phyloP scores from a whole-genome alignment of 2,888 invertebrate species.

The Eumerus sabulonum region DNA sequence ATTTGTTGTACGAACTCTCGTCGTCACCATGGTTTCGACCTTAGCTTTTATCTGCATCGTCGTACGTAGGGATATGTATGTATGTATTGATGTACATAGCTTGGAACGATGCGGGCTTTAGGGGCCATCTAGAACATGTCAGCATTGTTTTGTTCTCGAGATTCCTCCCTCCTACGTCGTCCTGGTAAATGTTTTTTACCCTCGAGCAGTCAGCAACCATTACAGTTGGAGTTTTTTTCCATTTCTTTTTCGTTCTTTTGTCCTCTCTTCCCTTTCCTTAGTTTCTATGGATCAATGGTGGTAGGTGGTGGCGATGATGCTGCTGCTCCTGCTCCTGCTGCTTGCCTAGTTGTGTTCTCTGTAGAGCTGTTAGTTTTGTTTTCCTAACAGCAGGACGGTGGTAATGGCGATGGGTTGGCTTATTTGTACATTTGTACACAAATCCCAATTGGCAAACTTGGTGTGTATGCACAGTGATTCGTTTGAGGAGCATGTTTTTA shows the following conservation, averaged over 20 bases:
- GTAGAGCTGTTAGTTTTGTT: slow-evolving; percentile 35
- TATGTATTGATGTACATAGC: slow-evolving; percentile 19
- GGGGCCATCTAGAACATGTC: slow-evolving; percentile 44
- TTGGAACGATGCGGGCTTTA: slow-evolving; percentile 10
- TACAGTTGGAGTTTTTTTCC: slow-evolving; percentile 40
- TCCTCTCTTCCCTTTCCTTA: background rate
- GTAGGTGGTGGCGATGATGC: slow-evolving; percentile 11
- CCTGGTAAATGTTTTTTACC: slow-evolving; percentile 56
- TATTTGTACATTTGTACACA: slow-evolving; percentile 63
- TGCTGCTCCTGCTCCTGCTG: slow-evolving; percentile 25
- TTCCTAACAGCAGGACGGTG: background rate
- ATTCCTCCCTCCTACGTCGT: slow-evolving; percentile 4
- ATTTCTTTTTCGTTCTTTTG: background rate
- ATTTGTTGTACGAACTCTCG: slow-evolving; percentile 25
- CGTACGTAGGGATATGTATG: background rate
- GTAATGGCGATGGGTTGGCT: slow-evolving; percentile 35
- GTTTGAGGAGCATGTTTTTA: slow-evolving; percentile 46
- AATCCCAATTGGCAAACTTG: slow-evolving; percentile 63
- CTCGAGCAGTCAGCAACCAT: slow-evolving; percentile 45
- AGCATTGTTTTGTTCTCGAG: slow-evolving; percentile 46
- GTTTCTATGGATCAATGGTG: slow-evolving; percentile 6
- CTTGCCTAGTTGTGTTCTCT: background rate
- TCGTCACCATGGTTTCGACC: slow-evolving; percentile 48
- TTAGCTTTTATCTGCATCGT: slow-evolving; percentile 59
- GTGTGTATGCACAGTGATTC: slow-evolving; percentile 58